These are phyloP conservation scores for Zaprionus davidi DNA, from an alignment of 1,140 invertebrate genomes.

Conservation along the genomic window DNA sequence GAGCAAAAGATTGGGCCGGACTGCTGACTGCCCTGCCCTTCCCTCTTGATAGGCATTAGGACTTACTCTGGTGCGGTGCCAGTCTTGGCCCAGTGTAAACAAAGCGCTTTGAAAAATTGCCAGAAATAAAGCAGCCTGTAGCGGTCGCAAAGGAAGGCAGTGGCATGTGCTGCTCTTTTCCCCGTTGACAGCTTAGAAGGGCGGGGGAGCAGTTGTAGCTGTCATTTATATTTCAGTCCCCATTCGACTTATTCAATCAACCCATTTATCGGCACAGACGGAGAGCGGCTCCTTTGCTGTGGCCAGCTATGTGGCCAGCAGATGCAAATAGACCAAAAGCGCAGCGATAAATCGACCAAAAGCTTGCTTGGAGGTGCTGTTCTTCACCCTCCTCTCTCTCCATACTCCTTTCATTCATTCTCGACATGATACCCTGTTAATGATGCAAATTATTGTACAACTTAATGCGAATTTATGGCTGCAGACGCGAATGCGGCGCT, in stretches of 20 bases:
- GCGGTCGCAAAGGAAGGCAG: slow-evolving; percentile 23
- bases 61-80: slow-evolving; percentile 32
- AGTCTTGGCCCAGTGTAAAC: slow-evolving; percentile 53
- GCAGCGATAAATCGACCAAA: slow-evolving; percentile 38
- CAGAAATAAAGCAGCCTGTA: slow-evolving; percentile 64
- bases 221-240: slow-evolving; percentile 71
- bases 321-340: slow-evolving; percentile 47
- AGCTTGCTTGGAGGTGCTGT: neutral
- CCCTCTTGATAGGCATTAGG: slow-evolving; percentile 40
- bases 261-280: slow-evolving; percentile 33
- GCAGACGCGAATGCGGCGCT: slow-evolving; percentile 16
- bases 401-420: neutral
- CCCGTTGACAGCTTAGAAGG: slow-evolving; percentile 55
- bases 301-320: slow-evolving; percentile 43
- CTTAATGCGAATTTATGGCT: slow-evolving; percentile 74
- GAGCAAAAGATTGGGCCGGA: slow-evolving; percentile 55
- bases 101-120: slow-evolving; percentile 78
- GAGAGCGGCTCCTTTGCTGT: slow-evolving; percentile 48
- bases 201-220: slow-evolving; percentile 23
- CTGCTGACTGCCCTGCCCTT: slow-evolving; percentile 23
- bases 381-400: neutral
- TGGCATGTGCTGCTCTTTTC: slow-evolving; percentile 29
- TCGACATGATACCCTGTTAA: slow-evolving; percentile 16
- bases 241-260: slow-evolving; percentile 71
- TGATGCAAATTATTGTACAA: slow-evolving; percentile 57